These are phyloP conservation scores for Spatulosminthurus flaviceps DNA, from an alignment of 2,888 invertebrate species.

Conservation along the genomic window DNA sequence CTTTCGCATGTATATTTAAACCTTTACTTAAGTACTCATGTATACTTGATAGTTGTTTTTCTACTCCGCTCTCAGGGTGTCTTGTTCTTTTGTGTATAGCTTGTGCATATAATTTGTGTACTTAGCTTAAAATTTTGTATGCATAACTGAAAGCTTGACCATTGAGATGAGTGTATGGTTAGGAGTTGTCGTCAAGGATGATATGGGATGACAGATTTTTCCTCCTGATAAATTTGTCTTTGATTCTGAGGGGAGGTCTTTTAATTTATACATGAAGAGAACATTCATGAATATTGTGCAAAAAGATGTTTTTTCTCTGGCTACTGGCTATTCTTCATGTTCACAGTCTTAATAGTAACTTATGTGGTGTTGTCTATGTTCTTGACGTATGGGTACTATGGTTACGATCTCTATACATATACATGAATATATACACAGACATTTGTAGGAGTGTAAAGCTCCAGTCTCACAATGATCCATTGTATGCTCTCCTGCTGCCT, in stretches of 20 bases:
- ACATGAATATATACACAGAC: neutral
- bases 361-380: too few species aligned
- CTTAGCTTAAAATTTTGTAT: too few species aligned
- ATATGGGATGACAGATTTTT: constrained; percentile 32
- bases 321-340: neutral
- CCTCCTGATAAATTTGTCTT: constrained; percentile 37
- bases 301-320: constrained; percentile 25
- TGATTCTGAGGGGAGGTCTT: constrained; percentile 18
- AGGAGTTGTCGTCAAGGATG: constrained; percentile 28
- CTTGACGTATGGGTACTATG: too few species aligned
- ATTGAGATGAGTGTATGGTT: neutral
- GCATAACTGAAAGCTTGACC: too few species aligned
- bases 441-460: neutral
- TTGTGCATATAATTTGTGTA: too few species aligned
- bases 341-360: neutral
- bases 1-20: too few species aligned
- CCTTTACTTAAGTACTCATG: too few species aligned
- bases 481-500: constrained; percentile 22
- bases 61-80: too few species aligned
- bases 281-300: constrained; percentile 23
- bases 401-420: too few species aligned
- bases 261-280: constrained; percentile 25
- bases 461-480: neutral
- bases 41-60: too few species aligned
- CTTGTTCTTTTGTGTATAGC: neutral